A percentile compares a stretch with the other conserved stretches of the same genome.
These are phyloP conservation scores for Spodoptera exigua DNA, from an alignment of 2,888 invertebrate species.

Conservation along the genomic window DNA sequence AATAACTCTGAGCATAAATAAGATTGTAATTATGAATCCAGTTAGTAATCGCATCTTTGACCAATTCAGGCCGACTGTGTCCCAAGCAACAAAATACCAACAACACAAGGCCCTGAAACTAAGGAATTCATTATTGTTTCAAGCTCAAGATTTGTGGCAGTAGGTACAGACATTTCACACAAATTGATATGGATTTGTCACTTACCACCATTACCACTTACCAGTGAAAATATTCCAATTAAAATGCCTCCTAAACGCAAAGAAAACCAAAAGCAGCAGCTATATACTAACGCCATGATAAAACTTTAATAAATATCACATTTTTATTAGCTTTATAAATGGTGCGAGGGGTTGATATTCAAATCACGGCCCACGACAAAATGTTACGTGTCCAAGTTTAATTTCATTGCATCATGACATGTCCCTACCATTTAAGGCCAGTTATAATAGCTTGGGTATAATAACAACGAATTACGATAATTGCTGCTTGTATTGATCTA, in stretches of 20 bases:
- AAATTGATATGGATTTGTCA: not conserved
- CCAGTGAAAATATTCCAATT: slow-evolving; percentile 78
- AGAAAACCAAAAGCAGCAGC: slow-evolving; percentile 87
- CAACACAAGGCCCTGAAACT: slow-evolving; percentile 74
- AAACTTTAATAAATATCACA: slow-evolving; percentile 9
- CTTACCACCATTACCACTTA: slow-evolving; percentile 73
- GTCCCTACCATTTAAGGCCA: not conserved
- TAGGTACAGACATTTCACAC: not conserved
- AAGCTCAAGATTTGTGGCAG: no score
- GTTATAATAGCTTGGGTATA: slow-evolving; percentile 25
- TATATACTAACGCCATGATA: slow-evolving; percentile 81
- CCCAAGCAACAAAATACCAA: slow-evolving; percentile 68
- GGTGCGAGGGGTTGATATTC: slow-evolving; percentile 1
- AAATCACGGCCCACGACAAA: slow-evolving; percentile 12
- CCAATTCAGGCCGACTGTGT: slow-evolving; percentile 60
- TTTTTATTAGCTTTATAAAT: slow-evolving; percentile 5
- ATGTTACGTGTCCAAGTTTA: slow-evolving; percentile 33
- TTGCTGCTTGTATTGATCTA: slow-evolving; percentile 47
- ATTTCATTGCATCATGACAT: slow-evolving; percentile 25
- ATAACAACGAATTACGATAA: slow-evolving; percentile 40
- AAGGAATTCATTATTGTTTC: slow-evolving; percentile 21
- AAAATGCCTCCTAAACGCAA: slow-evolving; percentile 82
- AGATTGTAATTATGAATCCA: slow-evolving; percentile 71
- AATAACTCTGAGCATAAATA: slow-evolving; percentile 70
- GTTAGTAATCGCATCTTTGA: slow-evolving; percentile 64